Evolutionary conservation across 2,888 invertebrate species (phyloP).

Genomic region (Lithophane ornitopus): DNA sequence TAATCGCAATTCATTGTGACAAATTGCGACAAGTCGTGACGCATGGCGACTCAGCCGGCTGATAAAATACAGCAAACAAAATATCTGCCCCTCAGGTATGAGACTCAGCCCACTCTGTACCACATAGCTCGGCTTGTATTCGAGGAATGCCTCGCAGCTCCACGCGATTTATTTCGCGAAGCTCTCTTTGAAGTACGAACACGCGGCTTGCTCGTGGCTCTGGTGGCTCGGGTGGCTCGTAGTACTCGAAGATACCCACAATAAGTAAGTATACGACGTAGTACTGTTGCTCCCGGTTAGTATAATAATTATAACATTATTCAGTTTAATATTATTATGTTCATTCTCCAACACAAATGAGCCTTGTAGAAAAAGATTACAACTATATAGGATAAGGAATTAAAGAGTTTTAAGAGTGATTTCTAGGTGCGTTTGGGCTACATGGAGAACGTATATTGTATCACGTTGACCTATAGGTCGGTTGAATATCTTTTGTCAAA

Average conservation of each 20-base stretch:
- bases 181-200: neutral
- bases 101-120: neutral
- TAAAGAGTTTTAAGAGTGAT: no score
- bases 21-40: neutral
- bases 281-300: neutral
- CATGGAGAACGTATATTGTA: no score
- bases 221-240: neutral
- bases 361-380: no score
- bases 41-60: neutral
- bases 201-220: neutral
- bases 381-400: no score
- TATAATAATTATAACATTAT: neutral
- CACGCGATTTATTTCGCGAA: neutral
- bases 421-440: no score
- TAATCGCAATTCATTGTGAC: no score
- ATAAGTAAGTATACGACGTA: neutral
- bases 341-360: no score
- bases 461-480: no score
- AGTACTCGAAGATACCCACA: neutral
- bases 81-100: neutral
- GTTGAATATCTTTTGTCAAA: no score
- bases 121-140: neutral
- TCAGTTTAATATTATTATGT: no score
- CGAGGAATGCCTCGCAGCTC: neutral
- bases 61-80: neutral